Percentiles rank a stretch among this genome's conserved stretches.
Conservation (phyloP, 2,113 vertebrate genomes). For the Anhinga anhinga region DNA sequence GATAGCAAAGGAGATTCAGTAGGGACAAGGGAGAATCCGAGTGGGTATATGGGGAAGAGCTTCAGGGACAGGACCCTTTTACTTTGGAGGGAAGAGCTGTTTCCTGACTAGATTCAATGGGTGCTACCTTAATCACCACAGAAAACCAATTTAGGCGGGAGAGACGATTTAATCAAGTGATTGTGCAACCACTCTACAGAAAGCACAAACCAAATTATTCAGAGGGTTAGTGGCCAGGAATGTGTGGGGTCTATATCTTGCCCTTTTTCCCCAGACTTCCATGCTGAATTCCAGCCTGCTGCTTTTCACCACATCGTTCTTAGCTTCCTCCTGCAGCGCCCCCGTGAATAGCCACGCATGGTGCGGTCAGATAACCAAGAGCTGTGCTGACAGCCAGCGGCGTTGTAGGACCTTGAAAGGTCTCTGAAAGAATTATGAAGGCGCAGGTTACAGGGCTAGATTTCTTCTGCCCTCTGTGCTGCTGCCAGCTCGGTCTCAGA, state of each 20-base stretch:
- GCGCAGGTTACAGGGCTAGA: neutral
- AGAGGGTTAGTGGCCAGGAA: neutral
- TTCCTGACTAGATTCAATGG: neutral
- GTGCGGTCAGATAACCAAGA: neutral
- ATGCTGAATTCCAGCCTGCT: neutral
- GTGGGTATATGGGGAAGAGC: neutral
- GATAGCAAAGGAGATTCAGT: neutral
- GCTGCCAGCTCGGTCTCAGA: neutral
- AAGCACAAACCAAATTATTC: too few relatives aligned
- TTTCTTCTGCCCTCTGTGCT: neutral
- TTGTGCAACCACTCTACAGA: neutral
- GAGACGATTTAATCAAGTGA: neutral
- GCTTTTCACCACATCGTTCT: too few relatives aligned
- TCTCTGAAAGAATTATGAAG: neutral
- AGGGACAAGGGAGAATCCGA: neutral
- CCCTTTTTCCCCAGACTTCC: neutral
- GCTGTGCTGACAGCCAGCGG: neutral
- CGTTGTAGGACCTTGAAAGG: neutral
- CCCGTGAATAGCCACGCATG: fast-evolving
- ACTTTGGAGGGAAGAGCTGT: neutral
- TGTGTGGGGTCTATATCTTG: too few relatives aligned
- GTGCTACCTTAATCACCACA: neutral
- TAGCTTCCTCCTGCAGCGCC: neutral
- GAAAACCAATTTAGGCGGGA: neutral
- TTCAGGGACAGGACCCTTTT: neutral